phyloP scores from a whole-genome alignment of 2,113 vertebrate species.

The Brachionichthys hirsutus region DNA sequence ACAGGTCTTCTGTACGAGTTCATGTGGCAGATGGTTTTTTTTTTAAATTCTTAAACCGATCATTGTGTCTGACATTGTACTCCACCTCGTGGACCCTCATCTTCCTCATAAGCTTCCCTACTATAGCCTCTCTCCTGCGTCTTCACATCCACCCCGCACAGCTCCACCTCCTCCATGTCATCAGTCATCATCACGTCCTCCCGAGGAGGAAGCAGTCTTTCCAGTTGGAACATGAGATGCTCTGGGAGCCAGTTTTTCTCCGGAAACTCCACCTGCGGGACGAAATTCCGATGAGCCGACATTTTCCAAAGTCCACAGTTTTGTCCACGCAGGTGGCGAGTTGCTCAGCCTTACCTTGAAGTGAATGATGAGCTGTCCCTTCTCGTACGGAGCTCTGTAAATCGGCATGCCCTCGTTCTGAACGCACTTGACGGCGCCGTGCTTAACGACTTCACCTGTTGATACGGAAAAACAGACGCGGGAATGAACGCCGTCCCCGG shows the following conservation, averaged over 20 bases:
- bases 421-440: conserved; percentile 83
- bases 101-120: conserved; percentile 86
- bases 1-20: too few relatives aligned
- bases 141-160: conserved; percentile 80
- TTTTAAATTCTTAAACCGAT: conserved; percentile 23
- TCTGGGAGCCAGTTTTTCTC: conserved; percentile 87
- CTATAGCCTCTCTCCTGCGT: conserved; percentile 77
- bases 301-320: neutral
- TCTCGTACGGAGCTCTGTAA: conserved; percentile 86
- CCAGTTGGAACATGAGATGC: conserved; percentile 85
- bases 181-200: conserved; percentile 86
- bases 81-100: conserved; percentile 78
- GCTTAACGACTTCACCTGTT: conserved; percentile 90
- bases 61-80: conserved; percentile 92
- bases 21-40: neutral
- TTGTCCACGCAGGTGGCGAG: neutral
- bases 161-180: conserved; percentile 92
- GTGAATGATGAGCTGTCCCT: conserved; percentile 85
- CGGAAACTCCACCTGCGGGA: conserved; percentile 87
- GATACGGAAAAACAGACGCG: neutral
- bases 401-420: conserved; percentile 91
- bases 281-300: neutral
- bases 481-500: neutral
- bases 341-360: conserved; percentile 80
- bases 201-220: conserved; percentile 85